Conservation (phyloP, 1,140 invertebrate species). For the Bombus impatiens region DNA sequence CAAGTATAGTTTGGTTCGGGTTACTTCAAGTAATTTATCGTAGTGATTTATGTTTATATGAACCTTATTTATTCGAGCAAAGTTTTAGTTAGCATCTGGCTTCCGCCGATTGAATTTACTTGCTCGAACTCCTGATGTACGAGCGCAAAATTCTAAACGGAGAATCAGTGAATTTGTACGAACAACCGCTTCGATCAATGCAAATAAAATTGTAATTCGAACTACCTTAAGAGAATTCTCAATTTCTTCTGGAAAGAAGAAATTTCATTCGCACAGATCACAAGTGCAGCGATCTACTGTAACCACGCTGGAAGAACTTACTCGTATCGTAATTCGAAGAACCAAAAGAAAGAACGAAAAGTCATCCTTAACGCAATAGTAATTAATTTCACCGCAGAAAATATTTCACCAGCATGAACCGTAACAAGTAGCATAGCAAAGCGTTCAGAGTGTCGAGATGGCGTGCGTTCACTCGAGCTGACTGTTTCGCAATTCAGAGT, state of each 20-base stretch:
- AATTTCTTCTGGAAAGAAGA: too few relatives aligned
- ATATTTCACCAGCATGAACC: neutral
- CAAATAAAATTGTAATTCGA: too few relatives aligned
- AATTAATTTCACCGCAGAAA: neutral
- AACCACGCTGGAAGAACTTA: neutral
- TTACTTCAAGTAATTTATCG: neutral
- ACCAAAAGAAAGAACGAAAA: neutral
- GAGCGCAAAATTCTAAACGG: too few relatives aligned
- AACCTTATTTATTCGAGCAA: too few relatives aligned
- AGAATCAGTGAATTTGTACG: too few relatives aligned
- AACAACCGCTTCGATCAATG: too few relatives aligned
- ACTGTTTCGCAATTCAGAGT: constrained; percentile 28
- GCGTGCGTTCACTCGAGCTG: constrained; percentile 2
- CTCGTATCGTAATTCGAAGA: neutral
- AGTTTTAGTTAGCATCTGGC: too few relatives aligned
- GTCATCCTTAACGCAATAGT: neutral
- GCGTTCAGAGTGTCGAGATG: neutral
- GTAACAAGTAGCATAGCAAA: neutral
- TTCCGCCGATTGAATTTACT: neutral
- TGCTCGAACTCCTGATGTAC: neutral
- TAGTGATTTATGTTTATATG: neutral
- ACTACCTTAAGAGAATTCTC: too few relatives aligned
- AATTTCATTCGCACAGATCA: neutral
- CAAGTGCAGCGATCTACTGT: too few relatives aligned
- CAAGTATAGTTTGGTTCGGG: neutral